Base-by-base conservation (phyloP, 2,888 invertebrate genomes). In the Melinaea menophilus region DNA sequence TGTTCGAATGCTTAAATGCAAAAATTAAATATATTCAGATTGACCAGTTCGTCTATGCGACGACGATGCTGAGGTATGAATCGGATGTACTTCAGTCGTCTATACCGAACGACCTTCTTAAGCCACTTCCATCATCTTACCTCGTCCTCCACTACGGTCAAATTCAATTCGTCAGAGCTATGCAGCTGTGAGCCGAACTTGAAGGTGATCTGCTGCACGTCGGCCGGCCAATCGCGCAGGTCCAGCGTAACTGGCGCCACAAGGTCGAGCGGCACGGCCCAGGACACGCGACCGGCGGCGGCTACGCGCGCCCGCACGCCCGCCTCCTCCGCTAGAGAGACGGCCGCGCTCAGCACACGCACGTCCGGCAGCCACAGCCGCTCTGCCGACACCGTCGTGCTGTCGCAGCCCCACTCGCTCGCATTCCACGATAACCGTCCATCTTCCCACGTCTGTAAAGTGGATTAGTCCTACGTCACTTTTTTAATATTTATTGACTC, bases 361-460 rank as follows among this genome's bases (percentile, higher is more conserved):
- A 96, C 88, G 81, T 95, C 96, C 3, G 96, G 96, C 80, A 93
- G 92, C 95, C 96, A 97, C 71, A 96, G 90, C 77, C 95, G 95
- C 79, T 94, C 94, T 64, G 93, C 93, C 7, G 93, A 92, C 74
- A 94, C 86, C 77, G 94, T 92, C 48, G 94, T 82, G 54, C 82
- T 80, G 31, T 85, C 85, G 59, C 95, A 88, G 37, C 92, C 94
- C 71, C 95, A 95, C 33, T 93, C 92, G 2, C 88, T 84, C 0
- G 91, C 80, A 76, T 95, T 94, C 96, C 96, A 96, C 59, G 89
- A 86, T 4, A 96, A 82, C 63, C 95, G 94, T n/a, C 93, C 92
- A 77, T 96, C 96, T 54, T 79, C 82, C 96, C 96, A 96, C n/a
- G 76, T 77, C 96, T 96, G 80, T 9, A 84, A 63, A 5, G 9